phyloP scores from a whole-genome alignment of 2,113 vertebrate species.

The Gallinago undulata region DNA sequence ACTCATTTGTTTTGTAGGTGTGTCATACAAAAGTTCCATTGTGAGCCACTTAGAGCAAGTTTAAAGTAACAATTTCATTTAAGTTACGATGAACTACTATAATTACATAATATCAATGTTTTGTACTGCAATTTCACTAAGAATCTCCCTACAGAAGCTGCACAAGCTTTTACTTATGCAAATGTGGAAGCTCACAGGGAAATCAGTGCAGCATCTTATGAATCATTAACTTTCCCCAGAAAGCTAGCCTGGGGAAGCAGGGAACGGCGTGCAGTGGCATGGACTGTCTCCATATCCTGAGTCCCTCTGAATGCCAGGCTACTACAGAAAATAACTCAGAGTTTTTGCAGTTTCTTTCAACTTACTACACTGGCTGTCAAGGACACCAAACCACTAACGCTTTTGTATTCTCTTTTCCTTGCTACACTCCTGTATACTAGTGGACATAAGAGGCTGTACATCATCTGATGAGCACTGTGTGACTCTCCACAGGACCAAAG shows the following conservation, averaged over 20 bases:
- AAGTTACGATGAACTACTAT: conserved; percentile 27
- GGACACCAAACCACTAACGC: not conserved
- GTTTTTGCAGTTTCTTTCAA: not conserved
- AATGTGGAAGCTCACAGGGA: not conserved
- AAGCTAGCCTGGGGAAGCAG: not conserved
- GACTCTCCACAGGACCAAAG: not conserved
- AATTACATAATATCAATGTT: conserved; percentile 59
- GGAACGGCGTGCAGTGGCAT: accelerated
- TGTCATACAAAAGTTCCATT: conserved; percentile 43
- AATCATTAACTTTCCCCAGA: conserved; percentile 37
- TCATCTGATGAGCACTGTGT: not conserved
- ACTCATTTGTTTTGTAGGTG: conserved; percentile 67
- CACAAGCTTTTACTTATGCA: conserved; percentile 36
- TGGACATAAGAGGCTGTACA: not conserved
- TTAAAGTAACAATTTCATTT: conserved; percentile 55
- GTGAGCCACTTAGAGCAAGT: conserved; percentile 56
- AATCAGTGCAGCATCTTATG: conserved; percentile 15
- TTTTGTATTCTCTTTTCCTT: not conserved
- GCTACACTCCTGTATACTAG: not conserved
- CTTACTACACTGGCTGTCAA: not conserved
- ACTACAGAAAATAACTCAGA: not conserved
- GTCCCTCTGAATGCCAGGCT: not conserved
- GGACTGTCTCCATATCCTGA: not conserved
- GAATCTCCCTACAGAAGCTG: conserved; percentile 34
- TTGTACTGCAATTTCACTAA: conserved; percentile 26